Conservation (phyloP, 2,797 vertebrate genomes). For the Dendrocincla tyrannina region DNA sequence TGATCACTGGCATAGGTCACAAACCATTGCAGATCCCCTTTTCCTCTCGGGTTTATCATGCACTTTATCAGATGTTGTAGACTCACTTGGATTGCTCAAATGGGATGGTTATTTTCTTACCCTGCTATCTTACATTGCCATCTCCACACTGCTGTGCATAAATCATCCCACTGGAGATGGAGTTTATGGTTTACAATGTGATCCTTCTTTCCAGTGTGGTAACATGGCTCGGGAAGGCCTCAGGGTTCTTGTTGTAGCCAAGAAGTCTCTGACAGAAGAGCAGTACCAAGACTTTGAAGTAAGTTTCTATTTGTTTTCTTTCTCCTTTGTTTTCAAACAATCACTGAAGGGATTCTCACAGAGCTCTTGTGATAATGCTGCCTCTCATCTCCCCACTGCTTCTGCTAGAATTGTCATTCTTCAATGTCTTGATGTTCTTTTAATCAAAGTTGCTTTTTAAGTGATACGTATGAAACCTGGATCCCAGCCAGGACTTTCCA, state of each 20-base stretch:
- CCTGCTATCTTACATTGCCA: not conserved
- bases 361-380: not conserved
- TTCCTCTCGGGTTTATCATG: not conserved
- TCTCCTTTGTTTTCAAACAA: not conserved
- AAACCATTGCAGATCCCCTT: not conserved
- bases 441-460: not conserved
- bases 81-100: not conserved
- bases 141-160: not conserved
- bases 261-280: constrained; percentile 95
- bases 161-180: not conserved
- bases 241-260: constrained; percentile 93
- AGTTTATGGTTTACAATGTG: not conserved
- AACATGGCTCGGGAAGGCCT: constrained; percentile 98
- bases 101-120: constrained; percentile 15
- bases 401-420: not conserved
- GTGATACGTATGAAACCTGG: not conserved
- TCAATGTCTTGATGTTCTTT: not conserved
- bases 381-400: not conserved
- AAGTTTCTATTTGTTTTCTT: constrained; percentile 26
- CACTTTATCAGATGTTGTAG: constrained; percentile 11
- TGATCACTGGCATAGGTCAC: not conserved
- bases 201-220: constrained; percentile 85
- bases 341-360: not conserved
- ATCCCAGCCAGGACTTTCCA: not conserved
- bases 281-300: constrained; percentile 99